Evolutionary conservation across 2,888 invertebrate genomes (phyloP), one percentile per base, ranked within the genome.

Genomic region (Microctonus hyperodae): DNA sequence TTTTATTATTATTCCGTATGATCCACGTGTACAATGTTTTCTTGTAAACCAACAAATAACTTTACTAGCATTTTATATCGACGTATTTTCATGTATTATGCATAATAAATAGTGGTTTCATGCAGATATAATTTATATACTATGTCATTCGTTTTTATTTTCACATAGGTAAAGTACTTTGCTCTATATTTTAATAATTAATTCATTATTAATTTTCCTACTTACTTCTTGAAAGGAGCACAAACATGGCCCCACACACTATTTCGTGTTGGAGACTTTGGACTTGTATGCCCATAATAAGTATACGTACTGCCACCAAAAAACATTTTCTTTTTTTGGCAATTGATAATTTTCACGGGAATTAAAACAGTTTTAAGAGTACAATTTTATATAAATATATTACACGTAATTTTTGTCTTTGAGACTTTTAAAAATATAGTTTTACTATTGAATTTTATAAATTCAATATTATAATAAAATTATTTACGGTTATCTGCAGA

Each of bases 171-270:
- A 56, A 13, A 25, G 25, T 20, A 44, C 2, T 16, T 4, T 16
- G 16, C 16, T 44, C 16, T 4, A 44, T 44, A 35, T 35, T 35
- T 10, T 35, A 10, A 35, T 35, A 35, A 5, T 4, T 10, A 35
- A 35, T 35, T 10, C 20, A 44, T 44, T 20, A 0, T 28, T n/a
- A 11, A 31, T 16, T 40, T 40, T 22, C 22, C 6, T 33, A 81
- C 83, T 83, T 73, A 83, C 83, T 76, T 82, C 75, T 78, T 75
- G 68, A 83, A 83, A 16, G 83, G 82, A 67, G 79, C 83, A 67
- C 74, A 79, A 56, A 78, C 72, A 70, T 75, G 79, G 63, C 81
- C 77, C 82, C 82, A 82, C 40, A 78, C 74, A 51, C 76, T 78
- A 62, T 70, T 70, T 65, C 79, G 79, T 31, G 76, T 76, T 11